These are phyloP conservation scores for Nipponia nippon DNA, from an alignment of 2,113 vertebrate species.

Conservation along the genomic window DNA sequence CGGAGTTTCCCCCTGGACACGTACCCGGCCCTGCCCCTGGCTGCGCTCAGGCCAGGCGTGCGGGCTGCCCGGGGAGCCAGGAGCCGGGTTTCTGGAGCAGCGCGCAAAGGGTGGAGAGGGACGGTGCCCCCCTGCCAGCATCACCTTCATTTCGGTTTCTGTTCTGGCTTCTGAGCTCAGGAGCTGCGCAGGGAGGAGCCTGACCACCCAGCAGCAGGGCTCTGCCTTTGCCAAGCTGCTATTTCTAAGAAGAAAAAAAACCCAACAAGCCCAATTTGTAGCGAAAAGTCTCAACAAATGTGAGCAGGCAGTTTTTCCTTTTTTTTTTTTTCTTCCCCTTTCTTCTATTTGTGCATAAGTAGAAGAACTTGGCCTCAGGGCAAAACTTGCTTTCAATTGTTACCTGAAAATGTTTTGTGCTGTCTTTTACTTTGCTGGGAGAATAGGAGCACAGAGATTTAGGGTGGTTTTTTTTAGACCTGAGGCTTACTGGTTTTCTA, in stretches of 20 bases:
- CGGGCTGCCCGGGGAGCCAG: neutral
- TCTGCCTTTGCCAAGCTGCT: neutral
- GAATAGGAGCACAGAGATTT: neutral
- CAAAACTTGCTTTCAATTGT: neutral
- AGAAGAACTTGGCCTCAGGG: neutral
- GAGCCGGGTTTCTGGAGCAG: neutral
- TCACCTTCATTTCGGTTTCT: neutral
- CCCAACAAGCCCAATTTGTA: neutral
- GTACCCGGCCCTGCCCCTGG: accelerated
- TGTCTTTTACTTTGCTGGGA: neutral
- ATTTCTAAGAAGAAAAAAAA: neutral
- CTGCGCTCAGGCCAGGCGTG: accelerated
- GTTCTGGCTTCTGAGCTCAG: neutral
- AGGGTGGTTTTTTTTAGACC: neutral
- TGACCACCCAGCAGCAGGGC: accelerated
- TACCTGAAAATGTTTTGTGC: neutral
- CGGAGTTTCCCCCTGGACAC: neutral
- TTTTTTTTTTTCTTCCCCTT: neutral
- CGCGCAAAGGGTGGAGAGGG: accelerated
- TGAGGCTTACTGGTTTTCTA: neutral
- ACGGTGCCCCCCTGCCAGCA: neutral
- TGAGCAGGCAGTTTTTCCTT: neutral
- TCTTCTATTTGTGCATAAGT: neutral
- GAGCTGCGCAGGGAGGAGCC: accelerated
- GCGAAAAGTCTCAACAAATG: neutral